Percentiles rank a stretch among this genome's conserved stretches.
Evolutionary conservation across 1,140 invertebrate genomes (phyloP).

Genomic region (Cylas formicarius): DNA sequence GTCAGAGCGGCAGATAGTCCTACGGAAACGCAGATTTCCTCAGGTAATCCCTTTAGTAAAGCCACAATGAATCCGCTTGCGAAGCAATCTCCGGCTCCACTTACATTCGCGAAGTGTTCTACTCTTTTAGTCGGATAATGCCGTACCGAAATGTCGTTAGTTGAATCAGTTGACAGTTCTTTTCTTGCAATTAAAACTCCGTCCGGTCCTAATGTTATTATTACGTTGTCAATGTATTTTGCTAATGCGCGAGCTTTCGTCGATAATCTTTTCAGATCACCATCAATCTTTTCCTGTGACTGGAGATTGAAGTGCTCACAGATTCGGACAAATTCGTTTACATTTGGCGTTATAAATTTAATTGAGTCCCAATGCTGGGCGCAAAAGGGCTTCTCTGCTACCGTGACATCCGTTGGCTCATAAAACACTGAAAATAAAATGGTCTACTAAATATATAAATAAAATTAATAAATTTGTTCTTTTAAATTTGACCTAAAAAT

Average conservation of each 20-base stretch:
- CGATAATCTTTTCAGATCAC: constrained; percentile 29
- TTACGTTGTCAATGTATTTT: constrained; percentile 45
- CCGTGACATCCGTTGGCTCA: constrained; percentile 59
- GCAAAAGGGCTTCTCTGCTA: constrained; percentile 52
- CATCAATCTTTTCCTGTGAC: constrained; percentile 18
- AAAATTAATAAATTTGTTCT: no score
- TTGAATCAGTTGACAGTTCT: constrained; percentile 26
- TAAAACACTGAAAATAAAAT: constrained; percentile 54
- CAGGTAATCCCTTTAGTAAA: constrained; percentile 41
- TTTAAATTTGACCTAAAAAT: no score
- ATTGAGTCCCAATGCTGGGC: constrained; percentile 43
- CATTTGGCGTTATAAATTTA: constrained; percentile 62
- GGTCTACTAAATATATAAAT: no score
- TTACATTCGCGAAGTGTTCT: constrained; percentile 50
- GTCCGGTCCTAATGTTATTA: constrained; percentile 50
- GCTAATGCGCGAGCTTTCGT: constrained; percentile 27
- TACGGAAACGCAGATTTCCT: constrained; percentile 47
- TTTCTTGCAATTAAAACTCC: constrained; percentile 46
- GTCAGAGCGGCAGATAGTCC: constrained; percentile 49
- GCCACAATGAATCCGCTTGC: constrained; percentile 53
- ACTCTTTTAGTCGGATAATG: constrained; percentile 45
- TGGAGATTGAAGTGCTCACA: constrained; percentile 34
- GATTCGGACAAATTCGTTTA: constrained; percentile 58
- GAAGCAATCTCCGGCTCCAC: constrained; percentile 60
- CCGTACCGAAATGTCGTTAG: constrained; percentile 26